Conservation (phyloP, 2,797 vertebrate genomes). For the Anguilla marmorata region DNA sequence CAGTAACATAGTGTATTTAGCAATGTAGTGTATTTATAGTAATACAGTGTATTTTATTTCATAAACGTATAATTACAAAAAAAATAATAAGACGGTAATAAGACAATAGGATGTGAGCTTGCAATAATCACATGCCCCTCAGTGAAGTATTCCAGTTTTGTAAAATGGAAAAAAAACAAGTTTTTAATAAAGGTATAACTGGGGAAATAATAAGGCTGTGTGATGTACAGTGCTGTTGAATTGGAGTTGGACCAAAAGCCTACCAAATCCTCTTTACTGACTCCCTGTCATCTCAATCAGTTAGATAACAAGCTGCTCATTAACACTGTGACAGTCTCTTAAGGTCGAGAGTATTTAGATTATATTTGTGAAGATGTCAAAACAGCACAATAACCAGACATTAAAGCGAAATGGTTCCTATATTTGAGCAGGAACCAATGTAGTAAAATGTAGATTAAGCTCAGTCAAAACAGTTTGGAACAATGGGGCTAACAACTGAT, state of each 20-base stretch:
- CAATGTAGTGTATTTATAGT: no score
- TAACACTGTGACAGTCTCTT: background rate
- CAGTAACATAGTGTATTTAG: background rate
- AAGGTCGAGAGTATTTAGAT: background rate
- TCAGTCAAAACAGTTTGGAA: background rate
- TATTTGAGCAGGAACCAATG: background rate
- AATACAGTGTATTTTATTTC: background rate
- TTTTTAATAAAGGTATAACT: background rate
- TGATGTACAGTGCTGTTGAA: constrained; percentile 25
- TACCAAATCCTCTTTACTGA: background rate
- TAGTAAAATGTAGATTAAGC: background rate
- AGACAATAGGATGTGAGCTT: background rate
- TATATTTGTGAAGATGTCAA: background rate
- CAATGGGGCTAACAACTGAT: background rate
- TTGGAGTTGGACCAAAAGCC: background rate
- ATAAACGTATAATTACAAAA: background rate
- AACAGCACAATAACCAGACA: background rate
- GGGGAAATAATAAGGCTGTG: background rate
- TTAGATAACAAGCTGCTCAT: background rate
- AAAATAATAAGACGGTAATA: background rate
- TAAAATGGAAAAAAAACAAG: no score
- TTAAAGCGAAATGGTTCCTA: background rate
- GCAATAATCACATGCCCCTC: background rate
- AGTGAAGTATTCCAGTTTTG: background rate
- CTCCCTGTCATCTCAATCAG: background rate